Evolutionary conservation across 2,113 vertebrate species (phyloP), one percentile per base, ranked within the genome.

Genomic region (Sphyrna mokarran): DNA sequence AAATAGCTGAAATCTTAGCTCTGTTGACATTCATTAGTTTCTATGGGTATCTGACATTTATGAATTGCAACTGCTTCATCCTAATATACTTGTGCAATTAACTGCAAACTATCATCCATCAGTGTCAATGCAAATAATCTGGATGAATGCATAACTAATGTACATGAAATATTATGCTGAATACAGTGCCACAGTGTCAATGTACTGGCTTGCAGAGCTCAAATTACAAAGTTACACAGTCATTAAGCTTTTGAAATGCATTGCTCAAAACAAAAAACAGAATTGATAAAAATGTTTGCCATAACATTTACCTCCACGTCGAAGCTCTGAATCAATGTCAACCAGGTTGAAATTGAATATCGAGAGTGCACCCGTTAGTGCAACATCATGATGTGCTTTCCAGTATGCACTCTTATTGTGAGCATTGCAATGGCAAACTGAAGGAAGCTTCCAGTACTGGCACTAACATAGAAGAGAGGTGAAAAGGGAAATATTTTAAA

Each of bases 321-420:
- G 97, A 68, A 98, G 97, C 2, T 98, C 97, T 0, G 96, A 11
- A 1, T 98, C 98, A 2, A 98, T 97, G 29, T 99, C 98, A 0
- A 96, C 95, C 22, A 98, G 96, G 40, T 98, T 97, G 95, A 98
- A 96, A 0, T 98, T 97, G 96, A 99, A 98, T 8, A 95, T 95
- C 0, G 97, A 96, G 2, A 98, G 97, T 2, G 97, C 94, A 14
- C 98, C 98, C 3, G 98, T 96, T 96, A 98, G 96, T 13, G 95
- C 0, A 0, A 66, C 63, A 96, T 97, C 97, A 86, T 98, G 96
- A 72, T 97, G 96, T 0, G 95, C 95, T 96, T 97, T 98, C 98
- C 98, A 99, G 97, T 97, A 98, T 5, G 96, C 58, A 85, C 98
- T 99, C 95, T 96, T 98, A 96, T 98, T 98, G 97, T 98, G 98